These are phyloP conservation scores for Helicoverpa assulta DNA, from an alignment of 2,888 invertebrate genomes.

Conservation along the genomic window DNA sequence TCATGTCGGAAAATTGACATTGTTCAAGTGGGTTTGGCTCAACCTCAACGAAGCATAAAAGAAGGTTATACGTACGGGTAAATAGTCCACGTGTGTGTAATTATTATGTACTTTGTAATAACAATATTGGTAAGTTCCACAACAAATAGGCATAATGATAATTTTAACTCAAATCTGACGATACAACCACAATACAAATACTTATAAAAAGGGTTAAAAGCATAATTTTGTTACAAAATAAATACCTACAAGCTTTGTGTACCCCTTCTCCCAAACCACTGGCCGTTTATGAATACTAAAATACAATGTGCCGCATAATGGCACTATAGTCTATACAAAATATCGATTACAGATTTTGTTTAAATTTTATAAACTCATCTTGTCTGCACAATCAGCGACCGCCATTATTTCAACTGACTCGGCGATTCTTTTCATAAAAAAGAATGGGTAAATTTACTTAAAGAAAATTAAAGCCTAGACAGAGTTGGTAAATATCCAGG, in stretches of 20 bases:
- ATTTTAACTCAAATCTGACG: constrained; percentile 30
- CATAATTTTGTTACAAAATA: constrained; percentile 42
- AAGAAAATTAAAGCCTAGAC: constrained; percentile 44
- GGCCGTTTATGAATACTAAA: constrained; percentile 58
- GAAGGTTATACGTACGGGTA: neutral
- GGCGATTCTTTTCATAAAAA: constrained; percentile 46
- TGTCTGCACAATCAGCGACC: constrained; percentile 34
- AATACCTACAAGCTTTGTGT: constrained; percentile 41
- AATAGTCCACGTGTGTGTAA: neutral
- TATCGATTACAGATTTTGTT: constrained; percentile 55
- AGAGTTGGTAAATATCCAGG: constrained; percentile 19
- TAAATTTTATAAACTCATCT: constrained; percentile 56
- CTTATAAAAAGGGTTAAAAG: constrained; percentile 50
- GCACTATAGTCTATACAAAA: constrained; percentile 49
- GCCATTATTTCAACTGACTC: constrained; percentile 44
- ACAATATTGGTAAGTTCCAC: constrained; percentile 27
- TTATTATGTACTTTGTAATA: constrained; percentile 22
- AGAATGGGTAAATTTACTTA: constrained; percentile 49
- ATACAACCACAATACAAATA: constrained; percentile 39
- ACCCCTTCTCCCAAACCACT: constrained; percentile 26
- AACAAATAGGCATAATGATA: constrained; percentile 17
- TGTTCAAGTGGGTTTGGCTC: neutral
- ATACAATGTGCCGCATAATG: constrained; percentile 51
- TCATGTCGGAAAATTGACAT: neutral
- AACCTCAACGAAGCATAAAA: constrained; percentile 10